Base-by-base conservation (phyloP, 2,888 invertebrate genomes). In the Tenthredo livida region DNA sequence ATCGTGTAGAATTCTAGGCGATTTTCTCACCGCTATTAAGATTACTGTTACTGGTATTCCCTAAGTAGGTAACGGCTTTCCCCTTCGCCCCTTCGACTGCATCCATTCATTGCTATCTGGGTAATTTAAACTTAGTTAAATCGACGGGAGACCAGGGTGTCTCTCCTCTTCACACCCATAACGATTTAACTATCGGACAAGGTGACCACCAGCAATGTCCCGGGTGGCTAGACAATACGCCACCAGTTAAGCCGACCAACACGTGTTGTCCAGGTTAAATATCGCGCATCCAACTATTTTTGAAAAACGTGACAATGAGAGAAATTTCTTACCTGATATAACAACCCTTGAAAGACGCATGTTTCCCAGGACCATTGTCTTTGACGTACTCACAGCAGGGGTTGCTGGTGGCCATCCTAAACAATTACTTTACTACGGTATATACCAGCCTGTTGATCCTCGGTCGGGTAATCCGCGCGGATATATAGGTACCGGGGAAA, bases 221-320 rank as follows among this genome's bases (percentile, higher is more conserved):
- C 43, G 29, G 33, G n/a, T 37, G 77, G 84, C 70, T 29, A 84
- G 73, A 85, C 86, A 90, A 89, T 89, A 85, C 72, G 86, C 88
- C 89, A 90, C 89, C 90, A 89, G 90, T 87, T 86, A 86, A 87
- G 85, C 86, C 84, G 77, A 10, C 85, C 77, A 61, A 61, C 58
- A 80, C 78, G 78, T 80, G 78, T 80, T 58, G 58, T 21, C 17
- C 61, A 17, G 29, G 0, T 77, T 29, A 54, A 77, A 21, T 47
- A 17, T 17, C 33, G n/a, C 7, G 17, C 50, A 47, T 50, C 6
- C 12, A 72, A 33, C 40, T n/a, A n/a, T n/a, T n/a, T n/a, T n/a
- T n/a, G n/a, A 47, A 47, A 43, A 33, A 77, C 50, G 77, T 77
- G 50, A 54, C n/a, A 15, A 29, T 29, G n/a, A 10, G 50, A 2